These are phyloP conservation scores for Pygmarrhopalites habei DNA, from an alignment of 1,140 invertebrate genomes.

Conservation along the genomic window DNA sequence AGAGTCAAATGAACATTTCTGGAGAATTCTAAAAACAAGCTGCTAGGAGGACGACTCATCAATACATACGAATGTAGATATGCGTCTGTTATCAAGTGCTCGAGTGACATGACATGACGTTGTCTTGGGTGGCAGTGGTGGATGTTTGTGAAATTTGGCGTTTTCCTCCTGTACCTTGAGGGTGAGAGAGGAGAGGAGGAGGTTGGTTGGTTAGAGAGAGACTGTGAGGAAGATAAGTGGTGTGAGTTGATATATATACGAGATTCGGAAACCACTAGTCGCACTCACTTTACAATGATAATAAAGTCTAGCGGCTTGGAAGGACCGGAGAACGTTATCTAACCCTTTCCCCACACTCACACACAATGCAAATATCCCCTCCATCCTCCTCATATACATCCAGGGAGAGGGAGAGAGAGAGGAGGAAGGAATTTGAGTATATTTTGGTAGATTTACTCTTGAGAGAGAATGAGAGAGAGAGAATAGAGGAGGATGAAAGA, in stretches of 20 bases:
- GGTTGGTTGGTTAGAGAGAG: no score
- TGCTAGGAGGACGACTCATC: no score
- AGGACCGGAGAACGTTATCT: neutral
- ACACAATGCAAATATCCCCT: neutral
- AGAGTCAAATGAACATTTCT: no score
- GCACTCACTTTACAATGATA: neutral
- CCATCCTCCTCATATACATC: neutral
- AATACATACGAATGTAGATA: no score
- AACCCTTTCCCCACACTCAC: slow-evolving; percentile 2
- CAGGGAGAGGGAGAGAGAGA: neutral
- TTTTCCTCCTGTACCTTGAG: no score
- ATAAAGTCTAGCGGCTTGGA: slow-evolving; percentile 10
- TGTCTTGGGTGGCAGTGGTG: no score
- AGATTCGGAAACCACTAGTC: slow-evolving; percentile 3
- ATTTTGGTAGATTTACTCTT: neutral
- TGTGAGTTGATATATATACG: neutral
- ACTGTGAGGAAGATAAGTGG: no score
- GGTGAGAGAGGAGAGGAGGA: no score
- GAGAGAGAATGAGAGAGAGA: slow-evolving; percentile 8
- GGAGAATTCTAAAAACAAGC: no score
- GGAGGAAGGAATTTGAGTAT: neutral
- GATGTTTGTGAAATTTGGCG: no score
- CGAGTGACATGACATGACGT: no score
- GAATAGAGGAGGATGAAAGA: slow-evolving; percentile 1
- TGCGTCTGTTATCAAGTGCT: no score